These are phyloP conservation scores for Leptopilina myrica DNA, from an alignment of 2,888 invertebrate genomes.

Conservation along the genomic window DNA sequence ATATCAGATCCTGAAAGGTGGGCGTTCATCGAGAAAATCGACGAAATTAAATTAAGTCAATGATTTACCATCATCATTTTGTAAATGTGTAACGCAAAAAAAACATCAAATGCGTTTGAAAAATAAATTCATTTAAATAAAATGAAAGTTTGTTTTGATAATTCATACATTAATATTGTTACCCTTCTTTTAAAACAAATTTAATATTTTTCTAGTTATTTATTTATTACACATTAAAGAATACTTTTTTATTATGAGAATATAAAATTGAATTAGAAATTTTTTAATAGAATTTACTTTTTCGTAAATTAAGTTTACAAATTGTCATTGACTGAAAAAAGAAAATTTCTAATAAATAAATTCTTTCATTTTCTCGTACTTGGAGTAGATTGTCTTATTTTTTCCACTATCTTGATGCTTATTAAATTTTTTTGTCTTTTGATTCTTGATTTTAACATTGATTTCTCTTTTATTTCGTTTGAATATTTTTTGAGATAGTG, in stretches of 20 bases:
- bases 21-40: background rate
- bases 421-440: conserved; percentile 2
- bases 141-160: conserved; percentile 16
- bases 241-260: background rate
- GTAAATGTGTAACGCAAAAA: conserved; percentile 20
- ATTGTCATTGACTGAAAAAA: no score
- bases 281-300: no score
- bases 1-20: background rate
- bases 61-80: conserved; percentile 9
- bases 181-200: background rate
- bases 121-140: conserved; percentile 30
- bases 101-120: conserved; percentile 6
- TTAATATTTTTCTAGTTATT: no score
- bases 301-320: no score
- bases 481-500: background rate
- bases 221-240: no score
- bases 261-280: no score
- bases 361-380: background rate
- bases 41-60: background rate
- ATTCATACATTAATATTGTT: background rate
- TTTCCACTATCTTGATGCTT: background rate
- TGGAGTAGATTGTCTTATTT: background rate
- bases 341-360: background rate
- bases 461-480: conserved; percentile 17
- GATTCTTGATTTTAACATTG: background rate